A percentile compares a stretch with the other conserved stretches of the same genome.
Evolutionary conservation across 2,797 vertebrate genomes (phyloP).

Genomic region (Thripadectes ignobilis): DNA sequence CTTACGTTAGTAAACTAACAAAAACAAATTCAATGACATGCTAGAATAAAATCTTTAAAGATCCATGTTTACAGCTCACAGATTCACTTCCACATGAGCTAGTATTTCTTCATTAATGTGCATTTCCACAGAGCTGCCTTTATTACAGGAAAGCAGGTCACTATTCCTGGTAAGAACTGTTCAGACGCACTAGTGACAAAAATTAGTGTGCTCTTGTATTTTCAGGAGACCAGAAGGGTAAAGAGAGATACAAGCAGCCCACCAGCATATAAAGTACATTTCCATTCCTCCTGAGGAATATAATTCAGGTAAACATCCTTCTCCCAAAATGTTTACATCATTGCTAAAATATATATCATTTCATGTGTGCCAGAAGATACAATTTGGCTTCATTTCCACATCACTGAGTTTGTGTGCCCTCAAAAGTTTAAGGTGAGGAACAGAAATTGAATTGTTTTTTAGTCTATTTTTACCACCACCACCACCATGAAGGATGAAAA

Average conservation of each 20-base stretch:
- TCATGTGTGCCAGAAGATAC: neutral
- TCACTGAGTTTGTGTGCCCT: neutral
- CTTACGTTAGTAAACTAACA: neutral
- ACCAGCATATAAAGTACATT: neutral
- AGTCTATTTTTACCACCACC: neutral
- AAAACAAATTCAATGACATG: neutral
- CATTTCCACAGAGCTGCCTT: neutral
- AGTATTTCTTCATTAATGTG: neutral
- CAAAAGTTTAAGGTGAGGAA: neutral
- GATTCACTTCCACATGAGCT: neutral
- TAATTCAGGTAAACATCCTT: neutral
- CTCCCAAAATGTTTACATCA: neutral
- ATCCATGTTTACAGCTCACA: neutral
- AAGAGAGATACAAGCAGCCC: neutral
- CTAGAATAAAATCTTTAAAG: neutral
- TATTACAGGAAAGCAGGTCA: neutral
- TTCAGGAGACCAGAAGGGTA: neutral
- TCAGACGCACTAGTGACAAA: neutral
- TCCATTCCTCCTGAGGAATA: neutral
- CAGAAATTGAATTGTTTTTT: neutral
- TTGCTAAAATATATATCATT: neutral
- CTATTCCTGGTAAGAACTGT: neutral
- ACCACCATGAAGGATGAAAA: neutral
- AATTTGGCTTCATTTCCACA: neutral
- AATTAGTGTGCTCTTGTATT: neutral